Conservation (phyloP, 2,888 invertebrate genomes). For the Drepanosiphum platanoidis region DNA sequence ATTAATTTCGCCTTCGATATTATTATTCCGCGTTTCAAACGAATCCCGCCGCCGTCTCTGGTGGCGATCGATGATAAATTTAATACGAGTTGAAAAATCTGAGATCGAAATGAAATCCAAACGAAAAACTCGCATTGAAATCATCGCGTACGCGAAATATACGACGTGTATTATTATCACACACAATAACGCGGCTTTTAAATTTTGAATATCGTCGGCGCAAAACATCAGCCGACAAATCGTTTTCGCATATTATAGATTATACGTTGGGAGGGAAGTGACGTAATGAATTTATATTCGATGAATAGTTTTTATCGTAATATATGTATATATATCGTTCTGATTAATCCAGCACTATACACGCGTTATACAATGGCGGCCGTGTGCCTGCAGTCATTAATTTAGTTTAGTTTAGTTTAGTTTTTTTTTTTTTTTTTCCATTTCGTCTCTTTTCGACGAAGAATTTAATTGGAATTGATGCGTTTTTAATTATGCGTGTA, state of each 20-base stretch:
- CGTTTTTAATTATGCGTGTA: constrained; percentile 37
- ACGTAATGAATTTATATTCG: background rate
- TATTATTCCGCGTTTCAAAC: background rate
- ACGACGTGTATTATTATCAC: background rate
- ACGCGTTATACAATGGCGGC: background rate
- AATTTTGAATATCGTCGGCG: background rate
- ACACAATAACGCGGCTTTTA: background rate
- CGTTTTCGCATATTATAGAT: background rate
- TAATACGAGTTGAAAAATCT: background rate
- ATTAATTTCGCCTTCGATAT: background rate
- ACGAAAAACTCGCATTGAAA: background rate
- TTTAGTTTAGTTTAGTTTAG: too few relatives aligned
- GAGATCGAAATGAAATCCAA: too few relatives aligned
- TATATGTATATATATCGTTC: too few relatives aligned
- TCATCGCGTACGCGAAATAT: too few relatives aligned
- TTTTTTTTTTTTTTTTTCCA: background rate
- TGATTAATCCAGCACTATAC: background rate
- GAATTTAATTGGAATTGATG: constrained; percentile 15
- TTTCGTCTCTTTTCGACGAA: background rate
- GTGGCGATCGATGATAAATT: background rate
- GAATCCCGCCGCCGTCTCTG: background rate
- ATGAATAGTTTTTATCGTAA: too few relatives aligned
- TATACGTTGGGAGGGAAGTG: background rate
- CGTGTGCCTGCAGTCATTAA: background rate
- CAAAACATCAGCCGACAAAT: background rate